phyloP scores from a whole-genome alignment of 2,888 invertebrate genomes.

The Sympetrum striolatum region DNA sequence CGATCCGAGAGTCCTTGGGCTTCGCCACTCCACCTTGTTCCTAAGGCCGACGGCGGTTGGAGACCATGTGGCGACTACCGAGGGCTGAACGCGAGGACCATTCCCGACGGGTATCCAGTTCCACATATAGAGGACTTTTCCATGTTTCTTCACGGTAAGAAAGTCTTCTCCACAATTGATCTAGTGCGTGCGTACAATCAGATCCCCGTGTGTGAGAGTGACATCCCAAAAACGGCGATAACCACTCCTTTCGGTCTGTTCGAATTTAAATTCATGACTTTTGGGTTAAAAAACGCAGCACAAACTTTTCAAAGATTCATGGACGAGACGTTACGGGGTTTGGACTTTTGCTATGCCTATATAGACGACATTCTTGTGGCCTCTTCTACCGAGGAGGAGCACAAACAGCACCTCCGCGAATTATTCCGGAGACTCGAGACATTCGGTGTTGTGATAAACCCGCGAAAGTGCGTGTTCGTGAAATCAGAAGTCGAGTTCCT shows the following conservation, averaged over 20 bases:
- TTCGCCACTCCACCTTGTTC: neutral
- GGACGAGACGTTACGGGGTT: slow-evolving; percentile 8
- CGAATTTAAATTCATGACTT: neutral
- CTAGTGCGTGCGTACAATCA: neutral
- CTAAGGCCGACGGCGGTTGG: neutral
- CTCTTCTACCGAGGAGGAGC: neutral
- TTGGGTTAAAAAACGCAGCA: slow-evolving; percentile 42
- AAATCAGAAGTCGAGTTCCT: neutral
- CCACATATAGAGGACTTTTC: neutral
- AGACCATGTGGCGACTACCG: neutral
- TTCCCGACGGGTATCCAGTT: neutral
- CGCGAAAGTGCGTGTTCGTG: slow-evolving; percentile 5
- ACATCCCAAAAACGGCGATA: slow-evolving; percentile 5
- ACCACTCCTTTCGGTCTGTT: slow-evolving; percentile 41
- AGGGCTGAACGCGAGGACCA: neutral
- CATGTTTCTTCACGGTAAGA: no score
- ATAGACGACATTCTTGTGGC: slow-evolving; percentile 32
- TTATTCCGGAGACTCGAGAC: neutral
- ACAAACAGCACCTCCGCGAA: neutral
- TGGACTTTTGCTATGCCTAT: slow-evolving; percentile 42
- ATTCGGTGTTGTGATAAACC: neutral
- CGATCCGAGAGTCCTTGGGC: neutral
- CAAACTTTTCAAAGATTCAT: slow-evolving; percentile 46
- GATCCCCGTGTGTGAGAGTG: neutral
- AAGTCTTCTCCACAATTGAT: neutral